Conservation (phyloP, 1,140 invertebrate genomes). For the Caenorhabditis latens region DNA sequence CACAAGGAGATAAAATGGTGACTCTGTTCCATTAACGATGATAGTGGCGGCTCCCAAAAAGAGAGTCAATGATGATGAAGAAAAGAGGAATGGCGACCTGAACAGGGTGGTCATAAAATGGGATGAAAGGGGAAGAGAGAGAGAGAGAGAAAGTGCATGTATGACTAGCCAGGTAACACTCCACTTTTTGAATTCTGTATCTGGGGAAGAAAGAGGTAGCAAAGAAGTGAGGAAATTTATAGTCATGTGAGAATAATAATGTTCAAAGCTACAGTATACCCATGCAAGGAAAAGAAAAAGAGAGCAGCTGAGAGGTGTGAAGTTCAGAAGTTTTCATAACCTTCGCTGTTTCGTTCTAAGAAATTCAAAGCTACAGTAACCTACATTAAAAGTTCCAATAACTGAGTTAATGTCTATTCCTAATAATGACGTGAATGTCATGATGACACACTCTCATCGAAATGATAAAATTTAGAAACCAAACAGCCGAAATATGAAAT, state of each 20-base stretch:
- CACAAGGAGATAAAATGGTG: background rate
- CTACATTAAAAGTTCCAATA: no score
- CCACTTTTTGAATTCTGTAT: background rate
- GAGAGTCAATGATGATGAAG: background rate
- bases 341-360: background rate
- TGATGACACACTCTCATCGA: background rate
- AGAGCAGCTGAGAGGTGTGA: background rate
- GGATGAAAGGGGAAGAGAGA: background rate
- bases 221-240: background rate
- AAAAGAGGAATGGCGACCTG: background rate
- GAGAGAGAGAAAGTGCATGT: no score
- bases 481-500: background rate
- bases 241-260: background rate
- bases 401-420: background rate
- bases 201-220: no score
- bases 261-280: slow-evolving; percentile 6
- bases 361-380: background rate
- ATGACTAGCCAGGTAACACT: background rate
- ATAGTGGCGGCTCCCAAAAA: background rate
- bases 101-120: background rate
- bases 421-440: background rate
- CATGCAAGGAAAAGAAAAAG: background rate
- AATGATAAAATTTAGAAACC: slow-evolving; percentile 4
- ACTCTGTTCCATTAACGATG: background rate
- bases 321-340: no score